Percentiles rank a stretch among this genome's conserved stretches.
Conservation (phyloP, 2,888 invertebrate genomes). For the Catocala sponsa region DNA sequence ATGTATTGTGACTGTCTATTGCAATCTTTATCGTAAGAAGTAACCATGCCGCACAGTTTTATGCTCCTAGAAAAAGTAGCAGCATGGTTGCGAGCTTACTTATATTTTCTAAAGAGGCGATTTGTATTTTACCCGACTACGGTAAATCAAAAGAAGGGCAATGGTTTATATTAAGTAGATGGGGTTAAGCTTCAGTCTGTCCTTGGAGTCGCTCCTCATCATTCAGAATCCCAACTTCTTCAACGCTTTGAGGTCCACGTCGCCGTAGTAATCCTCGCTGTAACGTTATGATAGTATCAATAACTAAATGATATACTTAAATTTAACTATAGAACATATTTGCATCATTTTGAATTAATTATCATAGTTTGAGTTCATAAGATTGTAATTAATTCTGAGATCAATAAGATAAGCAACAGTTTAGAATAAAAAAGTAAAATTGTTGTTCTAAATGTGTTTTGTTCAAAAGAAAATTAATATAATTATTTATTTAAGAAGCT, state of each 20-base stretch:
- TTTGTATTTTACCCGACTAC: conserved; percentile 9
- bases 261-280: conserved; percentile 98
- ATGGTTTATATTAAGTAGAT: conserved; percentile 68
- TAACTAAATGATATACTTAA: background rate
- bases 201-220: conserved; percentile 83
- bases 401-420: background rate
- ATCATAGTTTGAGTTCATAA: background rate
- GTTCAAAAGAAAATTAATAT: background rate
- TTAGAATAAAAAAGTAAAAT: background rate
- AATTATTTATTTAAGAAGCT: background rate
- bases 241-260: conserved; percentile 95
- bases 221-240: conserved; percentile 93
- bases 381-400: background rate
- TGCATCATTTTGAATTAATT: background rate
- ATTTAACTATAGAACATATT: background rate
- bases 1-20: too few species aligned
- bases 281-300: conserved; percentile 53
- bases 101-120: conserved; percentile 13
- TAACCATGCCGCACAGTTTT: background rate
- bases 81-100: background rate
- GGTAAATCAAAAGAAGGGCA: background rate
- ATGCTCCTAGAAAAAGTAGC: background rate
- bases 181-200: conserved; percentile 82
- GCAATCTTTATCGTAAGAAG: background rate
- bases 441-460: background rate